phyloP scores from a whole-genome alignment of 2,888 invertebrate genomes.

The Psylliodes chrysocephalus region DNA sequence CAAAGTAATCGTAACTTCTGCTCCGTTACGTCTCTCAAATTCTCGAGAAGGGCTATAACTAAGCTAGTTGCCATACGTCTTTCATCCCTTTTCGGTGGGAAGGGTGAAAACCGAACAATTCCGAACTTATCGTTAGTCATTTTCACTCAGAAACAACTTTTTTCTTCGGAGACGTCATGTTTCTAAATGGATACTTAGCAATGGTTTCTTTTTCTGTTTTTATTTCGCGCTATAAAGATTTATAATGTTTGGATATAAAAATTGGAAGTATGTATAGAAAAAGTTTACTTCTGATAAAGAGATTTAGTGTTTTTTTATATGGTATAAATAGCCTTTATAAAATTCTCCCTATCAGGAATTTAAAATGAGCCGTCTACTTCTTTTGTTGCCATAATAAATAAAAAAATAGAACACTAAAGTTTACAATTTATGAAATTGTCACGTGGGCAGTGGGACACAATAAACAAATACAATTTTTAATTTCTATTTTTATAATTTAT shows the following conservation, averaged over 20 bases:
- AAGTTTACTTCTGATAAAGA: background rate
- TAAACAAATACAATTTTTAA: too few relatives aligned
- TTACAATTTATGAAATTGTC: too few relatives aligned
- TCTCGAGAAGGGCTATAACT: conserved; percentile 40
- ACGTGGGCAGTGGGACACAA: too few relatives aligned
- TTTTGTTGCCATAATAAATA: background rate
- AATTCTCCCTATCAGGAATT: background rate
- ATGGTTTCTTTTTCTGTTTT: conserved; percentile 22
- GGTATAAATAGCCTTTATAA: background rate
- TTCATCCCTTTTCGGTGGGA: conserved; percentile 34
- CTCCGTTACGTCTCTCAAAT: conserved; percentile 40
- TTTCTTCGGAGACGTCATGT: conserved; percentile 26
- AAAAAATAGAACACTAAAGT: too few relatives aligned
- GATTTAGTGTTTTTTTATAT: conserved; percentile 1
- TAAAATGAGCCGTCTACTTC: background rate
- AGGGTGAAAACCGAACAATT: conserved; percentile 35
- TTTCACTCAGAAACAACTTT: conserved; percentile 25
- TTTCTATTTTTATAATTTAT: too few relatives aligned
- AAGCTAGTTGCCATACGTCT: conserved; percentile 41
- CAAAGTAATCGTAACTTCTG: conserved; percentile 43
- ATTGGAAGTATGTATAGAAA: conserved; percentile 13
- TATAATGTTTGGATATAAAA: conserved; percentile 28
- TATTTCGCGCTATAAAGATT: conserved; percentile 20
- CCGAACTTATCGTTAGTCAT: conserved; percentile 30
- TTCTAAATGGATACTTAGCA: conserved; percentile 31